phyloP scores from a whole-genome alignment of 2,797 vertebrate genomes.

The Apogon hyalosoma region DNA sequence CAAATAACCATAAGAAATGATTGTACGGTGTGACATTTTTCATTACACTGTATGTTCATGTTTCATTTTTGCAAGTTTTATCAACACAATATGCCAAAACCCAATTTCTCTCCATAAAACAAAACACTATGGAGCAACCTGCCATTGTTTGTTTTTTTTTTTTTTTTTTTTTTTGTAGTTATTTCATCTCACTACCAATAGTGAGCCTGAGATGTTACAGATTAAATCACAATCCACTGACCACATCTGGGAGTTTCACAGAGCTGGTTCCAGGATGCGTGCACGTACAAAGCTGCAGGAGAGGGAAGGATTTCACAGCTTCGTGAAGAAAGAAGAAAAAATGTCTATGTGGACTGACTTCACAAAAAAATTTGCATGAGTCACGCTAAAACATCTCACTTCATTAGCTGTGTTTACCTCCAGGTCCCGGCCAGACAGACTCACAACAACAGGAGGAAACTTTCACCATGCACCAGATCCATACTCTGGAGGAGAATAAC shows the following conservation, averaged over 20 bases:
- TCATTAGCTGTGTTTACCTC: constrained; percentile 72
- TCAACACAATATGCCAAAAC: constrained; percentile 28
- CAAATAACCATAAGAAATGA: constrained; percentile 61
- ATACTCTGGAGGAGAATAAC: constrained; percentile 63
- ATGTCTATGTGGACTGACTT: constrained; percentile 60
- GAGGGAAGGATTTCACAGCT: constrained; percentile 54
- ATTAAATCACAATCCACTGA: constrained; percentile 35
- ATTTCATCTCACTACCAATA: constrained; percentile 16
- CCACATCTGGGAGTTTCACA: constrained; percentile 32
- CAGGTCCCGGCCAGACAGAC: constrained; percentile 40
- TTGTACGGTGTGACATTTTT: constrained; percentile 36
- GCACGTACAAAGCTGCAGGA: constrained; percentile 29
- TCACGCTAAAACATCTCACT: constrained; percentile 66
- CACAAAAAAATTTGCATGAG: constrained; percentile 57
- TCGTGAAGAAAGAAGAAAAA: constrained; percentile 43
- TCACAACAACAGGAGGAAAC: constrained; percentile 60
- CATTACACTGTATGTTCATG: constrained; percentile 40
- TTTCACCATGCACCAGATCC: constrained; percentile 42
- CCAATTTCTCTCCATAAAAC: constrained; percentile 24
- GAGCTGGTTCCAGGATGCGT: constrained; percentile 4
- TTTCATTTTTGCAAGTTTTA: constrained; percentile 13
- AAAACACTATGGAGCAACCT: not conserved
- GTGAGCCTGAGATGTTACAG: constrained; percentile 17
- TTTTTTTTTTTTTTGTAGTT: too few relatives aligned
- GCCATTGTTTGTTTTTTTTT: too few relatives aligned